Evolutionary conservation across 1,140 invertebrate genomes (phyloP).

Genomic region (Papilio helenus): DNA sequence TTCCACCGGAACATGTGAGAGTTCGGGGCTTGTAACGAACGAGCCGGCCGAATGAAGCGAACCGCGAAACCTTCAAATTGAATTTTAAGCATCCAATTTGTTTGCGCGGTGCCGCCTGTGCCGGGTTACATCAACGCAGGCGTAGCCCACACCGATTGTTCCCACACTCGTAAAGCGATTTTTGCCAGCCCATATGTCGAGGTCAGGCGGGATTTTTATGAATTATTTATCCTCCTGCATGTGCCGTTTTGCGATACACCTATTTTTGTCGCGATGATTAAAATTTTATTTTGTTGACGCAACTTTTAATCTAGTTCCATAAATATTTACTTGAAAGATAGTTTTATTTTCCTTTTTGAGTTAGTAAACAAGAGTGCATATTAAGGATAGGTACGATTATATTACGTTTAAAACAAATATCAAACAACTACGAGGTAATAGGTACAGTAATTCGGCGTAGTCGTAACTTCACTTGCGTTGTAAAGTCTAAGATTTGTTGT

Average conservation of each 20-base stretch:
- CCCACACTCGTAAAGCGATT: slow-evolving; percentile 73
- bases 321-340: not conserved
- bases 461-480: not conserved
- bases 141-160: slow-evolving; percentile 51
- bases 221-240: slow-evolving; percentile 66
- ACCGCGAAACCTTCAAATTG: slow-evolving; percentile 81
- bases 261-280: slow-evolving; percentile 18
- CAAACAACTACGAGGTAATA: not conserved
- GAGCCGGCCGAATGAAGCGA: slow-evolving; percentile 72
- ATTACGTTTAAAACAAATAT: too few relatives aligned
- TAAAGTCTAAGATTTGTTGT: not conserved
- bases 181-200: slow-evolving; percentile 59
- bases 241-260: slow-evolving; percentile 30
- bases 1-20: slow-evolving; percentile 70
- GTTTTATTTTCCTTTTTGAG: not conserved
- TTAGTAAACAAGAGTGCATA: too few relatives aligned
- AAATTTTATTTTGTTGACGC: not conserved
- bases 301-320: not conserved
- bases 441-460: not conserved
- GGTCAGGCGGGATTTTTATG: slow-evolving; percentile 61
- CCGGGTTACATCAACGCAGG: slow-evolving; percentile 59
- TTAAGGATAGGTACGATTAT: too few relatives aligned
- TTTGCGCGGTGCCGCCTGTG: slow-evolving; percentile 67
- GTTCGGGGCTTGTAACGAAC: slow-evolving; percentile 69
- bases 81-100: slow-evolving; percentile 83